Evolutionary conservation across 2,797 vertebrate genomes (phyloP).

Genomic region (Halcyon chelicuti): DNA sequence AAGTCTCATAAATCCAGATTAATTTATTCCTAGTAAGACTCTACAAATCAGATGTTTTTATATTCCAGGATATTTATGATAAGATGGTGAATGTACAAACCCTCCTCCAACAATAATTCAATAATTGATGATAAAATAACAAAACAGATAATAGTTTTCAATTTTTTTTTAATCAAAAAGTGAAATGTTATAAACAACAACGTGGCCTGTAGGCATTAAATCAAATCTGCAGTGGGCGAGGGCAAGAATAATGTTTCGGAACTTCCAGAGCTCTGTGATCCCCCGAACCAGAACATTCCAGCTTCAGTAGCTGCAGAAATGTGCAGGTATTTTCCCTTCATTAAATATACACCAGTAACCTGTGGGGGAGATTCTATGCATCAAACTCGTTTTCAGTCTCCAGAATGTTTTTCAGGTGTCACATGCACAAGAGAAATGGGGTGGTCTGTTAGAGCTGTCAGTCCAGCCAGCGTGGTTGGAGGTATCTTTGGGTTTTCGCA

Average conservation of each 20-base stretch:
- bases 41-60: constrained; percentile 35
- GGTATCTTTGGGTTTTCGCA: neutral
- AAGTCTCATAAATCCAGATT: constrained; percentile 58
- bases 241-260: neutral
- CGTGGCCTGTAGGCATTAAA: neutral
- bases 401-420: neutral
- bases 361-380: accelerated
- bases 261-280: neutral
- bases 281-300: neutral
- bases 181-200: neutral
- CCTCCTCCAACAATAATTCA: neutral
- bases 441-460: neutral
- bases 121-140: constrained; percentile 44
- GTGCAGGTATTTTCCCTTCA: neutral
- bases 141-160: constrained; percentile 2
- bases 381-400: neutral
- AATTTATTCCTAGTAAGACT: constrained; percentile 59
- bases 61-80: constrained; percentile 25
- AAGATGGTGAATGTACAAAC: neutral
- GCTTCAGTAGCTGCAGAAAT: neutral
- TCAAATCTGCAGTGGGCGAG: neutral
- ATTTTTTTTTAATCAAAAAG: neutral
- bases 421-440: neutral
- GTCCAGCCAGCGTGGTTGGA: accelerated
- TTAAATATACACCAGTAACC: neutral